phyloP scores from a whole-genome alignment of 2,888 invertebrate genomes.

The Heterodera filipjevi region DNA sequence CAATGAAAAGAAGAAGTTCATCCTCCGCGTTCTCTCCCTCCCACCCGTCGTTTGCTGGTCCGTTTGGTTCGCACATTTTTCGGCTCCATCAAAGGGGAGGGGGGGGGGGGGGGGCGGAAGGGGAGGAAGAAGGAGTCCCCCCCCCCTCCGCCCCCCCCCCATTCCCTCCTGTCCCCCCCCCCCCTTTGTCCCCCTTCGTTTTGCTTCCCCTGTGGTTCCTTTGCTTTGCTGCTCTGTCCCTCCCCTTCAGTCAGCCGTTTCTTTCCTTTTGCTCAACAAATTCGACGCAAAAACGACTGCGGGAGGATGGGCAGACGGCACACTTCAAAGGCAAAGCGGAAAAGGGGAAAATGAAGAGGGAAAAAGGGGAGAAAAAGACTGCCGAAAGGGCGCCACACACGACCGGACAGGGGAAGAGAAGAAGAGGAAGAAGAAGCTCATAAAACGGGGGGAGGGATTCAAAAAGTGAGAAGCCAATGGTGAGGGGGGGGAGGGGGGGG shows the following conservation, averaged over 20 bases:
- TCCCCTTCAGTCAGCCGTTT: not conserved
- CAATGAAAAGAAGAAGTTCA: too few relatives aligned
- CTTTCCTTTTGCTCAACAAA: not conserved
- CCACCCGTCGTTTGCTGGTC: not conserved
- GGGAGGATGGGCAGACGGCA: not conserved
- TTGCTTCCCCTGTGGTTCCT: too few relatives aligned
- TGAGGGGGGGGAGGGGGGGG: not conserved
- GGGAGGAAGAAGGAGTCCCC: not conserved
- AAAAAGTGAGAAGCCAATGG: not conserved
- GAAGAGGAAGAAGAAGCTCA: not conserved
- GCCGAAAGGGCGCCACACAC: constrained; percentile 21
- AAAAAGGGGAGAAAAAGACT: not conserved
- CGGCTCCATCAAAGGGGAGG: not conserved
- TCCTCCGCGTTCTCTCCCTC: not conserved
- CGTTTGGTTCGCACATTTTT: constrained; percentile 13
- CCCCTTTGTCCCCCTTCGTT: too few relatives aligned
- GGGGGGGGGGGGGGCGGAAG: not conserved
- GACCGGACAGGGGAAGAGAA: not conserved
- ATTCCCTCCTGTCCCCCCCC: too few relatives aligned
- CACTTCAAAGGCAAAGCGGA: not conserved
- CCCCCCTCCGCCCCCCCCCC: not conserved
- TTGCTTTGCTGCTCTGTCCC: not conserved
- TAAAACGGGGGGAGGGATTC: not conserved
- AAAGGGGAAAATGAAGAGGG: not conserved
- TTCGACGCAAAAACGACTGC: constrained; percentile 20